phyloP scores from a whole-genome alignment of 2,113 vertebrate species.

The Triplophysa siluroides region DNA sequence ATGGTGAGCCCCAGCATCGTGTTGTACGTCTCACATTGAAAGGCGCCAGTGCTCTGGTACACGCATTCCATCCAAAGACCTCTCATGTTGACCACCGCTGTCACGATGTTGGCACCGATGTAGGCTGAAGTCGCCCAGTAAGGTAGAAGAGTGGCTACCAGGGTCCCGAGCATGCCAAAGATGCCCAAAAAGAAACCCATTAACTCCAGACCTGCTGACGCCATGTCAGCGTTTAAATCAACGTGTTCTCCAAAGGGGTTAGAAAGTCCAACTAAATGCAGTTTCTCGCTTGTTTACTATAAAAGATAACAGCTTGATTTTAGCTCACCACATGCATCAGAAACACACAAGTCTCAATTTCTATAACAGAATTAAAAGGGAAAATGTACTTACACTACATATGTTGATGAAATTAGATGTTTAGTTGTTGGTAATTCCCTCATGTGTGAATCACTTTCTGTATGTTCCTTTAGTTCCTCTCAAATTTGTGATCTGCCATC shows the following conservation, averaged over 20 bases:
- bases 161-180: slow-evolving; percentile 84
- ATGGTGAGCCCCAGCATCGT: slow-evolving; percentile 86
- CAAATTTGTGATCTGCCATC: slow-evolving; percentile 7
- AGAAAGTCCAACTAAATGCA: background rate
- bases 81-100: slow-evolving; percentile 84
- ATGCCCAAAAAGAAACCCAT: slow-evolving; percentile 86
- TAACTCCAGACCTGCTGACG: slow-evolving; percentile 84
- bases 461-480: slow-evolving; percentile 3
- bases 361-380: background rate
- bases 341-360: background rate
- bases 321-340: background rate
- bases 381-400: background rate
- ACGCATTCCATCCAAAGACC: slow-evolving; percentile 99
- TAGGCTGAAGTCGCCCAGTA: slow-evolving; percentile 89
- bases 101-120: slow-evolving; percentile 92
- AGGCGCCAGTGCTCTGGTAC: slow-evolving; percentile 90
- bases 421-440: background rate
- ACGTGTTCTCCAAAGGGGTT: background rate
- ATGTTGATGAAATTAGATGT: background rate
- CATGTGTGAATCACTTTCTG: slow-evolving; percentile 9
- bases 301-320: background rate
- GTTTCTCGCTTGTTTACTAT: background rate
- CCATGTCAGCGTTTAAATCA: slow-evolving; percentile 70
- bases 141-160: slow-evolving; percentile 86
- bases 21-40: slow-evolving; percentile 96